phyloP scores from a whole-genome alignment of 2,113 vertebrate species.

The Xiphorhynchus elegans region DNA sequence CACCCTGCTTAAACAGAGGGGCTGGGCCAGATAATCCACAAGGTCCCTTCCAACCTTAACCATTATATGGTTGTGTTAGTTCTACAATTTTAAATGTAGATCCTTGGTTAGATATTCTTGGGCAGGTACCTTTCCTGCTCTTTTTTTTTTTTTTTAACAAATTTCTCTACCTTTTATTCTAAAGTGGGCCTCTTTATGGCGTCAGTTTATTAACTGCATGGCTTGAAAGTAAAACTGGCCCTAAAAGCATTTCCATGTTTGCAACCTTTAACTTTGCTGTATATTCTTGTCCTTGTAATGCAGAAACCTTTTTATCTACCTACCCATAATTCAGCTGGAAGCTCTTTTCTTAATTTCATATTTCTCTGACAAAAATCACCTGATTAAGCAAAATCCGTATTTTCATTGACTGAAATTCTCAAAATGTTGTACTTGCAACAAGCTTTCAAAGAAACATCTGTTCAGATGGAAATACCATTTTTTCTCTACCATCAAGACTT shows the following conservation, averaged over 20 bases:
- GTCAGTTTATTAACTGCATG: background rate
- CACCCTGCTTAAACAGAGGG: background rate
- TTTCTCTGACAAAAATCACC: background rate
- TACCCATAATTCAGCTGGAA: background rate
- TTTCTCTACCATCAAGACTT: background rate
- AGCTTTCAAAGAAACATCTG: background rate
- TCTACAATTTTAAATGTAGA: background rate
- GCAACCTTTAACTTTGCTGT: background rate
- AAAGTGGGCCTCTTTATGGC: background rate
- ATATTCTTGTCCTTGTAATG: background rate
- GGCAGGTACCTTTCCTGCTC: background rate
- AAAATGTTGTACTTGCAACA: background rate
- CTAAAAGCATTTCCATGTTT: background rate
- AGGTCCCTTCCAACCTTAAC: background rate
- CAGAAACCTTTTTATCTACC: background rate
- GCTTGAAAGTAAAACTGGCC: background rate
- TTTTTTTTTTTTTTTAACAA: background rate
- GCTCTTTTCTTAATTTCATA: background rate
- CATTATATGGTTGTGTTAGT: background rate
- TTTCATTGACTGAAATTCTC: background rate
- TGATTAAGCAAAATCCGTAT: background rate
- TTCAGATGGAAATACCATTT: background rate
- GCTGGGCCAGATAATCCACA: background rate
- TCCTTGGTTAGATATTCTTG: background rate
- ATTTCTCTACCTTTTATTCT: background rate